These are phyloP conservation scores for Bugula neritina DNA, from an alignment of 2,888 invertebrate genomes.

Conservation along the genomic window DNA sequence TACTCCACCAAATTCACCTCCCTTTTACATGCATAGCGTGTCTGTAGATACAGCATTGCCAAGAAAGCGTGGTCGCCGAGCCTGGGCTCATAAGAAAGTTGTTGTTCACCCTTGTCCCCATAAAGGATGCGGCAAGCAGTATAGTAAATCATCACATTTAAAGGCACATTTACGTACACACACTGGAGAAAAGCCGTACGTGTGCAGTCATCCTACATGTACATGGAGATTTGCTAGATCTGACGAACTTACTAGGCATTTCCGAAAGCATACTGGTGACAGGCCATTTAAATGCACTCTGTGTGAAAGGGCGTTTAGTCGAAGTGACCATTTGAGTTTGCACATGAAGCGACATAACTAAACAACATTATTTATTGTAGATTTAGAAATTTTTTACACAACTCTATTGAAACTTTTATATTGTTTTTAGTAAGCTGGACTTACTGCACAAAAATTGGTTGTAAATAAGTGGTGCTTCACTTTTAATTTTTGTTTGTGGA, in stretches of 20 bases:
- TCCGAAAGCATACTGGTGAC: conserved; percentile 60
- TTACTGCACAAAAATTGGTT: too few relatives aligned
- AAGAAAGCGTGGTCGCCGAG: conserved; percentile 54
- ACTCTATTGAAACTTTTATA: too few relatives aligned
- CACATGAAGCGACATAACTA: conserved; percentile 63
- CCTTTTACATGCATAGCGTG: conserved; percentile 18
- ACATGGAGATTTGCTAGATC: conserved; percentile 63
- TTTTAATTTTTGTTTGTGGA: too few relatives aligned
- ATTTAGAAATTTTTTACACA: too few relatives aligned
- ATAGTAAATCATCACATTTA: conserved; percentile 62
- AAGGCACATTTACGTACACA: conserved; percentile 61
- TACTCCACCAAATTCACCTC: conserved; percentile 26
- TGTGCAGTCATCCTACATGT: conserved; percentile 61
- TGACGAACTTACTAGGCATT: conserved; percentile 62
- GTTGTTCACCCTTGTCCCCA: conserved; percentile 57
- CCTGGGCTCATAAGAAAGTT: conserved; percentile 58
- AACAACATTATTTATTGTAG: conserved; percentile 31
- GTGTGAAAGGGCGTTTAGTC: conserved; percentile 63
- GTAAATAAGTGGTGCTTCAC: too few relatives aligned
- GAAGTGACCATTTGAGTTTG: conserved; percentile 63
- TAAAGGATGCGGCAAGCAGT: conserved; percentile 61
- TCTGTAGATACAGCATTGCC: conserved; percentile 33
- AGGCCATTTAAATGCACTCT: conserved; percentile 63
- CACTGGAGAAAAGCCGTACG: conserved; percentile 64
- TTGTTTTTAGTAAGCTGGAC: too few relatives aligned